Base-by-base conservation (phyloP, 2,797 vertebrate genomes). In the Pampus argenteus region DNA sequence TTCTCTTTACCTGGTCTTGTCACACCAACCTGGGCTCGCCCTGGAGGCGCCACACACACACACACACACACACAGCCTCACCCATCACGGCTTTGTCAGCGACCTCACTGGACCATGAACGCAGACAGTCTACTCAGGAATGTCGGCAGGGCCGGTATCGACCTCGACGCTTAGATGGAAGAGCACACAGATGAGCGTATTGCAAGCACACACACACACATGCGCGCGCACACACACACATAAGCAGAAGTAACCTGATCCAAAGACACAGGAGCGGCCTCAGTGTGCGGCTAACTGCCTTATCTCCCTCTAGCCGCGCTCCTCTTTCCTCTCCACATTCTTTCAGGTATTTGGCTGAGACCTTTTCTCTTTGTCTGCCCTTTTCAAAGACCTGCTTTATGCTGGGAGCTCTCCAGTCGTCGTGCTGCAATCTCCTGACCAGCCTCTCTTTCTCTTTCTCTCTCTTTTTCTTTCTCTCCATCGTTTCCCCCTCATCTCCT, bases 341-440 rank as follows among this genome's bases (percentile, higher is more conserved):
- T 93, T 94, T 92, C 90, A 91, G 92, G 92, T 93, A 93, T 93
- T 93, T 93, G 91, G 91, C 89, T 62, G 76, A 91, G 93, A 92
- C 92, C 89, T 93, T 93, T 93, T 92, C 90, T 88, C 90, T 92
- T 93, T 92, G 92, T 93, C 88, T 92, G 85, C 83, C 90, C 90
- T 91, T 93, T 92, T 93, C 91, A 93, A 93, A 93, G 91, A 82
- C 87, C 85, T 87, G 85, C 89, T 91, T 92, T 92, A 92, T 93
- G 84, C 89, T 70, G 60, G 71, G 68, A 90, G 87, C 85, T 87
- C 86, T 86, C 80, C 80, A 84, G 78, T 89, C 83, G 69, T 67
- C 54, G 66, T 55, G 62, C 84, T 61, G 78, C 89, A 87, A 80
- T 77, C 83, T 87, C 76, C 83, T 65, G 62, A 4, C 76, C 66